Conservation (phyloP, 2,797 vertebrate genomes). For the Dipus sagitta region DNA sequence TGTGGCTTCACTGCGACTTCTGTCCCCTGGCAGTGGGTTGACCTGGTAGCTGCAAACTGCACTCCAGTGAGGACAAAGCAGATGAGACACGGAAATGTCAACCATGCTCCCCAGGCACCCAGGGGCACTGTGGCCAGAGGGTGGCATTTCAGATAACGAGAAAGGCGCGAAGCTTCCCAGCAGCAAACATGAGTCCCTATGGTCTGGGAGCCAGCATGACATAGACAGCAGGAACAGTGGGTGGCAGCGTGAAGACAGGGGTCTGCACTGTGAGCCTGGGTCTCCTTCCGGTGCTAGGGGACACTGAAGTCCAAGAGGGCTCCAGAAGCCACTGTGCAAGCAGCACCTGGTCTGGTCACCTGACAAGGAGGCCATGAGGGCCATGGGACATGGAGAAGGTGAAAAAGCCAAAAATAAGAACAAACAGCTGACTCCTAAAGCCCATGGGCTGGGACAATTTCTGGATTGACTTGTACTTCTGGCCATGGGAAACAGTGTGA, state of each 20-base stretch:
- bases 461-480: neutral
- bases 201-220: neutral
- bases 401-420: neutral
- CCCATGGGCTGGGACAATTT: neutral
- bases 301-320: neutral
- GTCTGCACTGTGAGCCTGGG: rapidly evolving
- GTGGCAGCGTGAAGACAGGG: rapidly evolving
- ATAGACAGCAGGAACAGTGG: rapidly evolving
- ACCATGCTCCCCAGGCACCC: too few species aligned
- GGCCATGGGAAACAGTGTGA: neutral
- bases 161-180: neutral
- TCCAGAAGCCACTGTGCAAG: neutral
- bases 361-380: neutral
- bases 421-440: neutral
- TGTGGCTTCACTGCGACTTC: rapidly evolving
- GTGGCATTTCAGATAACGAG: neutral
- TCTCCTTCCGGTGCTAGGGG: neutral
- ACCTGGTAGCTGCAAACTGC: too few species aligned
- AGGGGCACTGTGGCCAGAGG: neutral
- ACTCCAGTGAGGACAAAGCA: neutral
- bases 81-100: too few species aligned
- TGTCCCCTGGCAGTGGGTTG: neutral
- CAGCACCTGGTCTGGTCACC: neutral
- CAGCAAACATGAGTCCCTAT: too few species aligned
- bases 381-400: rapidly evolving